A percentile compares a stretch with the other conserved stretches of the same genome.
phyloP scores from a whole-genome alignment of 23 tunicate species.

The Diplosoma virens region DNA sequence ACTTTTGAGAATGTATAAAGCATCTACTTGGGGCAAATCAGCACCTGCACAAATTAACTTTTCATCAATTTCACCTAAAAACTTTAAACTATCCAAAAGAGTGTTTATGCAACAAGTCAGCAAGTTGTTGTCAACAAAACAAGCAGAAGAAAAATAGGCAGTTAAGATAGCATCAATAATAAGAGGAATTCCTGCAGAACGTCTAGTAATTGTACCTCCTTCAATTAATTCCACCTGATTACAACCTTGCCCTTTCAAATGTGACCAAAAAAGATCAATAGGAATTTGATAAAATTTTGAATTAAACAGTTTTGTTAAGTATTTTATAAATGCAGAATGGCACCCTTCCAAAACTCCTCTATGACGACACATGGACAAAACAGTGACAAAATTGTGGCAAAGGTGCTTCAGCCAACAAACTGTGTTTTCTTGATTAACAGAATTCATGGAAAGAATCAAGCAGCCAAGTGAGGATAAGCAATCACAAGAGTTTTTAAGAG shows the following conservation, averaged over 20 bases:
- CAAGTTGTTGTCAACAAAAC: background rate
- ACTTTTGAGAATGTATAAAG: constrained; percentile 52
- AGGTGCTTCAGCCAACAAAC: background rate
- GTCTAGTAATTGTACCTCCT: constrained; percentile 64
- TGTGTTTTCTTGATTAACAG: background rate
- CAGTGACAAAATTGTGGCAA: constrained; percentile 1
- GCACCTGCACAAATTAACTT: background rate
- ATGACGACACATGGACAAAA: constrained; percentile 65
- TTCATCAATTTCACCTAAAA: background rate
- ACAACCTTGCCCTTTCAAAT: background rate
- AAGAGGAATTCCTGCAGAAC: constrained; percentile 80
- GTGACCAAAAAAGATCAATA: background rate
- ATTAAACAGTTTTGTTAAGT: constrained; percentile 4
- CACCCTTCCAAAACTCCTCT: constrained; percentile 81
- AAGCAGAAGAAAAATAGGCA: constrained; percentile 17
- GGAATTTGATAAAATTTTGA: constrained; percentile 13
- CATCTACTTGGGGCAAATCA: constrained; percentile 75
- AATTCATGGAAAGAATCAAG: background rate
- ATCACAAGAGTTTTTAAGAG: constrained; percentile 43
- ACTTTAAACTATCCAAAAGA: background rate
- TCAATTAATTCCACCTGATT: background rate
- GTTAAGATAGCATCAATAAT: constrained; percentile 60
- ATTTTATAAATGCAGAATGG: constrained; percentile 22
- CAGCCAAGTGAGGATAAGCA: constrained; percentile 16
- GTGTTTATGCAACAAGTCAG: background rate